Evolutionary conservation across 2,888 invertebrate species (phyloP).

Genomic region (Ennomos quercinarius): DNA sequence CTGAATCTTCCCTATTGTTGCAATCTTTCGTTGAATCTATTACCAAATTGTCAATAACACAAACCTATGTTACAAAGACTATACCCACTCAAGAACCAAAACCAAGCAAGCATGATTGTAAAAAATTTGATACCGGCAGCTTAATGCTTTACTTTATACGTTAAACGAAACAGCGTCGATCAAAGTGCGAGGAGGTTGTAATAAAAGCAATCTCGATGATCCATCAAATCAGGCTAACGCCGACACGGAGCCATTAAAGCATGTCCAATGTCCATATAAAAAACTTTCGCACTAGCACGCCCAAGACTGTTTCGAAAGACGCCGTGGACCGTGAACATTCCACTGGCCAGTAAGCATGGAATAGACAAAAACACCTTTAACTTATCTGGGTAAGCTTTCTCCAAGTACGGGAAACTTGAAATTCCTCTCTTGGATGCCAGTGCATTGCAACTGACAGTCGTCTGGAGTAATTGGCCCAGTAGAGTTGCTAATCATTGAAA

Average conservation of each 20-base stretch:
- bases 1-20: too few species aligned
- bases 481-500: too few species aligned
- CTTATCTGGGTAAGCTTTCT: slow-evolving; percentile 54
- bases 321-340: slow-evolving; percentile 82
- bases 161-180: neutral
- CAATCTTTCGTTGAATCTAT: too few species aligned
- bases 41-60: too few species aligned
- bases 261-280: slow-evolving; percentile 56
- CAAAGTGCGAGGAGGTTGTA: slow-evolving; percentile 5
- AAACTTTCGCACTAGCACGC: slow-evolving; percentile 82
- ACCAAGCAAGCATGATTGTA: too few species aligned
- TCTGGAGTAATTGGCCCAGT: too few species aligned
- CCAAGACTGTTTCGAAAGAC: slow-evolving; percentile 81
- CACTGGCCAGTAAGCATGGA: slow-evolving; percentile 70
- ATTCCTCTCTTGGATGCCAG: slow-evolving; percentile 14
- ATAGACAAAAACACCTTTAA: slow-evolving; percentile 72
- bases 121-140: too few species aligned
- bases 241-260: slow-evolving; percentile 69
- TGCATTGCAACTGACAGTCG: too few species aligned
- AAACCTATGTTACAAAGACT: too few species aligned
- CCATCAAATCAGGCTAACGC: slow-evolving; percentile 55
- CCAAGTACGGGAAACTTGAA: slow-evolving; percentile 50
- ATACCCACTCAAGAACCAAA: too few species aligned
- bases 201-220: slow-evolving; percentile 47
- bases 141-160: neutral